Conservation (phyloP, 2,888 invertebrate genomes). For the Belgica antarctica region DNA sequence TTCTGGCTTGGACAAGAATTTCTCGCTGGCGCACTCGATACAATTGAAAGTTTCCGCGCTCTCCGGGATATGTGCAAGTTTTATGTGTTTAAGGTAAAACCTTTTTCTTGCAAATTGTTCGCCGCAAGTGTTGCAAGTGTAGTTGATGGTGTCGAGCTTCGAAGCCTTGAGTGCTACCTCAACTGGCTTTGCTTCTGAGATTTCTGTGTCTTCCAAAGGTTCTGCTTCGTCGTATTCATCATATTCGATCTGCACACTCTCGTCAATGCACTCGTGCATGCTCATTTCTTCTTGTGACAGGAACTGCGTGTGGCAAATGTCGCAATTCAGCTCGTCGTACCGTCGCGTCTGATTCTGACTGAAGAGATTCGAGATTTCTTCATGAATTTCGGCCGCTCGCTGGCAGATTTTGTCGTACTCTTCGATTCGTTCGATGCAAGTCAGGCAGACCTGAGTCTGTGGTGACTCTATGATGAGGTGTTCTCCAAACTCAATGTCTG, state of each 20-base stretch:
- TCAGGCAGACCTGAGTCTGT: not conserved
- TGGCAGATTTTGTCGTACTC: not conserved
- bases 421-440: not conserved
- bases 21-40: not conserved
- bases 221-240: not conserved
- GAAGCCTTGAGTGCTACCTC: not conserved
- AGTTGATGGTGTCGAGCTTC: too few species aligned
- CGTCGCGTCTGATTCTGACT: not conserved
- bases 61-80: not conserved
- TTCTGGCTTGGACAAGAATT: not conserved
- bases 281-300: too few species aligned
- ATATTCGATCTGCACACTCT: not conserved
- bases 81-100: not conserved
- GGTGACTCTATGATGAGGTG: not conserved
- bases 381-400: not conserved
- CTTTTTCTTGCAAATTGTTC: not conserved
- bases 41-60: not conserved
- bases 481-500: not conserved
- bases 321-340: not conserved
- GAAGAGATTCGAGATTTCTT: not conserved
- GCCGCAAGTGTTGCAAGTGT: not conserved
- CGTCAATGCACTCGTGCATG: not conserved
- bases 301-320: too few species aligned
- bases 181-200: not conserved
- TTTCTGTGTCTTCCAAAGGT: not conserved